Conservation (phyloP, 1,140 invertebrate species). For the Drosophila tani region DNA sequence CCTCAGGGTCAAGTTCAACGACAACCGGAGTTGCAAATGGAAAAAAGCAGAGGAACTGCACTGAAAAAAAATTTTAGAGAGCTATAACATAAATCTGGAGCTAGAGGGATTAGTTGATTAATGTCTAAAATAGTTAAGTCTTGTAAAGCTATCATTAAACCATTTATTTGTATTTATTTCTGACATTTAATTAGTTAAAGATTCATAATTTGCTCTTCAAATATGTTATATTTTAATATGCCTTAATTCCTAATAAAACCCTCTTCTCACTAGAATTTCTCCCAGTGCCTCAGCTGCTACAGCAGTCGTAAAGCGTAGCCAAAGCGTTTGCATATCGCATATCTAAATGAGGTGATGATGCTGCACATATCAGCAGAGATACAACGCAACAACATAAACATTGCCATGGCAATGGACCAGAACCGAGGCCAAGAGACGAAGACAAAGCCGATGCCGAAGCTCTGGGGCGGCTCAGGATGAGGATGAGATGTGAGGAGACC, state of each 20-base stretch:
- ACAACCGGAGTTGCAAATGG: constrained; percentile 43
- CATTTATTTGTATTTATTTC: not conserved
- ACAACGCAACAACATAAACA: constrained; percentile 66
- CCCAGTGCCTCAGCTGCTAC: constrained; percentile 7
- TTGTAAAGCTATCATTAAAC: not conserved
- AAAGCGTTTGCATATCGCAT: constrained; percentile 80
- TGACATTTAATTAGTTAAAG: too few relatives aligned
- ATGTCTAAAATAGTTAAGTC: too few relatives aligned
- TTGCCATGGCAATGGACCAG: constrained; percentile 49
- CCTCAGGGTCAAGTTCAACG: constrained; percentile 79
- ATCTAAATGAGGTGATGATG: constrained; percentile 82
- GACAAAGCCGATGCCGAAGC: constrained; percentile 6
- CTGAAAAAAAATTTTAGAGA: not conserved
- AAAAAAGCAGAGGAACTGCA: constrained; percentile 26
- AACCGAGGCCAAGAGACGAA: constrained; percentile 15
- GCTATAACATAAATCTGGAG: too few relatives aligned
- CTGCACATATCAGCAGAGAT: constrained; percentile 79
- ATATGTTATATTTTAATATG: too few relatives aligned
- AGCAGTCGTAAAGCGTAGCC: constrained; percentile 62
- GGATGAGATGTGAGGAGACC: constrained; percentile 39
- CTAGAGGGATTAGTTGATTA: not conserved
- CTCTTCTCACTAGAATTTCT: not conserved
- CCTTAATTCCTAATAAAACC: too few relatives aligned
- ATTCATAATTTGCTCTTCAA: too few relatives aligned
- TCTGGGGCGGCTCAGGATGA: constrained; percentile 15